Base-by-base conservation (phyloP, 2,113 vertebrate genomes). In the Ovis canadensis region DNA sequence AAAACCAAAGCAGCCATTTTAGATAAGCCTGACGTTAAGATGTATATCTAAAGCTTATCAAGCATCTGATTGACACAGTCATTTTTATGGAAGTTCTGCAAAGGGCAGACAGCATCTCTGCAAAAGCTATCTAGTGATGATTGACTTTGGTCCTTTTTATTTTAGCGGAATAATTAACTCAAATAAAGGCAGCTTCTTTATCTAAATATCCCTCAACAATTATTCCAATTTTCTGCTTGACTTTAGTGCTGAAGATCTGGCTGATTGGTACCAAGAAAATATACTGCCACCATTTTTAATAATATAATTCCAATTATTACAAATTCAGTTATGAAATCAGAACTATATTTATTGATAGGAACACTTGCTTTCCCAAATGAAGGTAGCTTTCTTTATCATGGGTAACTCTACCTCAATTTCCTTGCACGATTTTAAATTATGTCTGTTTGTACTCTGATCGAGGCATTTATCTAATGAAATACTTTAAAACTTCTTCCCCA, bases 401-500 rank as follows among this genome's bases (percentile, higher is more conserved):
- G 40, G 40, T 48, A 90, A 96, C 45, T 82, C 54, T 93, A 50
- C 48, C 9, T 80, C 19, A 60, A 50, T 82, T 91, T 91, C 43
- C 55, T 84, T 95, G 33, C 52, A 86, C 29, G 94, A 67, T 94
- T 83, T 78, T 33, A 36, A 45, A 31, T 14, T 95, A 57, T 83
- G 33, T 59, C 90, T 95, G 88, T 84, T 83, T 96, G 48, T 50
- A 96, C 87, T 11, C 74, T 89, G 78, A 95, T 98, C 8, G 78
- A 90, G 87, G 48, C 90, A 62, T 94, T 96, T 83, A 3, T 59
- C 90, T 97, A 98, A 97, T 88, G 91, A 89, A 93, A 94, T 96
- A 82, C 55, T 90, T 77, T 16, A 50, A 97, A 98, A 98, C 90
- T 90, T 80, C 33, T 96, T 91, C 57, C 59, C 45, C 78, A 33